Conservation (phyloP, 1,140 invertebrate genomes). For the Venturia canescens region DNA sequence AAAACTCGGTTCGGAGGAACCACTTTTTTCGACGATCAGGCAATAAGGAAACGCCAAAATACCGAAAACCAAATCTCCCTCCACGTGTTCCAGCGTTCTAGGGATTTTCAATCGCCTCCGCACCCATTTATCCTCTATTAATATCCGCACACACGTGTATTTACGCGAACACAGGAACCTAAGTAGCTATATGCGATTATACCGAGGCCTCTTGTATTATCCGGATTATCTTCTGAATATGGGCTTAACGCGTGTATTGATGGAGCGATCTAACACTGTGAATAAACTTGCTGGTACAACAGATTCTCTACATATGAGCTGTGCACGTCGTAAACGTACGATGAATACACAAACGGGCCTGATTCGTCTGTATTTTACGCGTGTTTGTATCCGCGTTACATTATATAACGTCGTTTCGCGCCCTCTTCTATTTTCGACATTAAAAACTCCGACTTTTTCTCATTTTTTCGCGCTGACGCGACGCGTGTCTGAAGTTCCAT, state of each 20-base stretch:
- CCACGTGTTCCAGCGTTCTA: not conserved
- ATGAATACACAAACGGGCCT: too few relatives aligned
- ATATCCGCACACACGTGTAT: not conserved
- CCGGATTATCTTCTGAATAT: not conserved
- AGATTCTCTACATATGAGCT: not conserved
- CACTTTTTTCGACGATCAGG: too few relatives aligned
- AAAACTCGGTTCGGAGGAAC: too few relatives aligned
- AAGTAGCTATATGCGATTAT: constrained; percentile 7
- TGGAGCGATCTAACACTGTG: not conserved
- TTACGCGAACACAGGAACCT: not conserved
- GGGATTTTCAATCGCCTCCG: not conserved
- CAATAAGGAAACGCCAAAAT: too few relatives aligned
- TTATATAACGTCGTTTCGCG: too few relatives aligned
- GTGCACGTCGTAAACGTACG: not conserved
- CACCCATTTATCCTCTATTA: not conserved
- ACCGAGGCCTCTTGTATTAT: not conserved
- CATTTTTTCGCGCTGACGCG: too few relatives aligned
- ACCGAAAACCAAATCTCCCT: not conserved
- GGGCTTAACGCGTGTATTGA: constrained; percentile 1
- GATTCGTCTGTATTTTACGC: too few relatives aligned
- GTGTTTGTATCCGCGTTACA: too few relatives aligned
- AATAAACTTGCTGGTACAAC: not conserved
- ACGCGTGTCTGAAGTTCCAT: too few relatives aligned
- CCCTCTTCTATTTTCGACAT: too few relatives aligned
- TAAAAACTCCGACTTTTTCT: too few relatives aligned